Percentiles rank a stretch among this genome's conserved stretches.
Evolutionary conservation across 2,888 invertebrate genomes (phyloP).

Genomic region (Malthinus seriepunctatus): DNA sequence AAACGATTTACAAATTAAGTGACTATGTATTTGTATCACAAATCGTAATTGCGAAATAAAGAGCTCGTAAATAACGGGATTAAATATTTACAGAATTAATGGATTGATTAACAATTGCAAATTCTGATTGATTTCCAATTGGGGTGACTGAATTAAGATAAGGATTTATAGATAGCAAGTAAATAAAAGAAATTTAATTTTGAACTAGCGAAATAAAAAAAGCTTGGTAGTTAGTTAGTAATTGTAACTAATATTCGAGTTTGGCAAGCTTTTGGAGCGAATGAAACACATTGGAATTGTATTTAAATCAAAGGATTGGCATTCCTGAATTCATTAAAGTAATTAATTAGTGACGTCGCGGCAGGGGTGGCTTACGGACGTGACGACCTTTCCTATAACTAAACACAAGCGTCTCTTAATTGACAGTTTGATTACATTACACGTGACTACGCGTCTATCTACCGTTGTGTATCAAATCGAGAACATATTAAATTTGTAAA

Average conservation of each 20-base stretch:
- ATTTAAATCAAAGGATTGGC: conserved; percentile 32
- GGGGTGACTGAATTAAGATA: no score
- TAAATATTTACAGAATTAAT: conserved; percentile 39
- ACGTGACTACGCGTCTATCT: conserved; percentile 39
- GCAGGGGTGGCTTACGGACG: conserved; percentile 40
- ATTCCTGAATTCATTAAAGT: conserved; percentile 36
- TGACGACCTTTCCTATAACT: conserved; percentile 49
- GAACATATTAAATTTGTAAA: no score
- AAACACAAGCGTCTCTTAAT: conserved; percentile 52
- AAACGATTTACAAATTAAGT: conserved; percentile 14
- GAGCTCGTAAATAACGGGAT: conserved; percentile 37
- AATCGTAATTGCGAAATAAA: conserved; percentile 26
- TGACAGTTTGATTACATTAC: conserved; percentile 55
- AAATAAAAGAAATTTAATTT: neutral
- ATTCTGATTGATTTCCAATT: no score
- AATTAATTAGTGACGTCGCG: conserved; percentile 42
- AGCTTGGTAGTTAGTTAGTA: no score
- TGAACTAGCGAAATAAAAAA: neutral
- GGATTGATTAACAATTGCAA: conserved; percentile 32
- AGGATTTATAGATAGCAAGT: no score
- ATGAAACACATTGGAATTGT: conserved; percentile 11
- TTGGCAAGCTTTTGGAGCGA: neutral
- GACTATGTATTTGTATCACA: conserved; percentile 14
- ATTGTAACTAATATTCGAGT: neutral
- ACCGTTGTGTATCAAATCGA: neutral